phyloP scores from a whole-genome alignment of 1,140 invertebrate genomes.

The Pachypeltis micranthus region DNA sequence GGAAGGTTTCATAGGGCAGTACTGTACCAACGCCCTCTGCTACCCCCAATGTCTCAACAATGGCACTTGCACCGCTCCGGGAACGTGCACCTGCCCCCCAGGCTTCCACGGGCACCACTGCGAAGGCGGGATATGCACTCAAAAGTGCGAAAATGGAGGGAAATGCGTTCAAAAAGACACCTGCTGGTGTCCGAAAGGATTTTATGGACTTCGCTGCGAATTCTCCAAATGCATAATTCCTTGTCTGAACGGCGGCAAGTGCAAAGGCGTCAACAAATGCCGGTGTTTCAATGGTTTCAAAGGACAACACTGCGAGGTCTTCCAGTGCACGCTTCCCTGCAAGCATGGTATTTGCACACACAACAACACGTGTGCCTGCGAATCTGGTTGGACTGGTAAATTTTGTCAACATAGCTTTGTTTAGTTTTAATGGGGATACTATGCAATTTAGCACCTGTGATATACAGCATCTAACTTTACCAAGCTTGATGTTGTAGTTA shows the following conservation, averaged over 20 bases:
- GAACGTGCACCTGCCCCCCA: conserved; percentile 69
- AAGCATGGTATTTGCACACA: conserved; percentile 55
- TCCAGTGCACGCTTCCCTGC: conserved; percentile 55
- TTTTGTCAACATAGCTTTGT: conserved; percentile 47
- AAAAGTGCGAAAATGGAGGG: conserved; percentile 86
- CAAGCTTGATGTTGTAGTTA: too few species aligned
- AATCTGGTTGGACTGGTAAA: conserved; percentile 58
- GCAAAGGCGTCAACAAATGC: conserved; percentile 74
- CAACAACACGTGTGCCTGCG: conserved; percentile 56
- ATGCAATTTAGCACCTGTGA: too few species aligned
- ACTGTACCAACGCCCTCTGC: conserved; percentile 76
- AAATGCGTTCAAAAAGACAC: conserved; percentile 89
- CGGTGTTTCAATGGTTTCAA: conserved; percentile 62
- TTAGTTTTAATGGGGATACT: too few species aligned
- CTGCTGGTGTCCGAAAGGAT: conserved; percentile 78
- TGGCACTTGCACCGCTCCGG: conserved; percentile 77
- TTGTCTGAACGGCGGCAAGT: conserved; percentile 72
- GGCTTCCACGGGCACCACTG: conserved; percentile 86
- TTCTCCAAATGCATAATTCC: conserved; percentile 83
- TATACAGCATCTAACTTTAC: too few species aligned
- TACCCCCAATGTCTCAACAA: conserved; percentile 88
- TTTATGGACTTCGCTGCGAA: conserved; percentile 77
- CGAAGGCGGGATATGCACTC: conserved; percentile 81
- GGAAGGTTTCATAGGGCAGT: conserved; percentile 78
- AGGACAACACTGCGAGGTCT: conserved; percentile 78